Evolutionary conservation across 2,888 invertebrate genomes (phyloP), one percentile per base, ranked within the genome.

Genomic region (Iphiclides podalirius): DNA sequence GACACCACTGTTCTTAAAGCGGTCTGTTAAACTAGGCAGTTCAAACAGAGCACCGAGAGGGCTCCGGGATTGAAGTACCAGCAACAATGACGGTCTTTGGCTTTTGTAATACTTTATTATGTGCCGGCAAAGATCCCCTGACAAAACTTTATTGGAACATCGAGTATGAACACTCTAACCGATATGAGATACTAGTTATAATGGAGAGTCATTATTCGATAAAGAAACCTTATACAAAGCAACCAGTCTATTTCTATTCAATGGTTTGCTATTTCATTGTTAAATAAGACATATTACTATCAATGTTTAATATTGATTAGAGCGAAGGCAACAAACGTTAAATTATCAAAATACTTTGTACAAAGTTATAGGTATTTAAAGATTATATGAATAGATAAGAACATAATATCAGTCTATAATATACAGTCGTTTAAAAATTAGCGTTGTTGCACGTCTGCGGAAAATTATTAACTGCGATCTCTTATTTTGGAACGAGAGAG

Each of bases 61-160:
- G 74, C 72, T 72, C 67, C 72, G 75, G 79, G 82, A 85, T 85
- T 86, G 85, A 81, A 86, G 86, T 83, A 81, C 84, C 84, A 76
- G 79, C 83, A 86, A 88, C 88, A 88, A 87, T 87, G 87, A 84
- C 81, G 85, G 84, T 86, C 87, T 87, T 84, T 86, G 86, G 83
- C 87, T 87, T 85, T 87, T 87, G 87, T 86, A 85, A 87, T 87
- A 87, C 86, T 87, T 87, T 87, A 88, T 88, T 86, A 87, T 85
- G 87, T 87, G 86, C 78, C 77, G 75, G 80, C 79, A 75, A 80
- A 85, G 82, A 87, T 86, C 85, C 84, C 81, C 74, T 80, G 85
- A 84, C 85, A 87, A 87, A 86, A 88, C 85, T 85, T 87, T 87
- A 87, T 87, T 86, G 84, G 80, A 81, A 79, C 82, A 86, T 84